phyloP scores from a whole-genome alignment of 2,797 vertebrate genomes.

The Cossypha polioptera region DNA sequence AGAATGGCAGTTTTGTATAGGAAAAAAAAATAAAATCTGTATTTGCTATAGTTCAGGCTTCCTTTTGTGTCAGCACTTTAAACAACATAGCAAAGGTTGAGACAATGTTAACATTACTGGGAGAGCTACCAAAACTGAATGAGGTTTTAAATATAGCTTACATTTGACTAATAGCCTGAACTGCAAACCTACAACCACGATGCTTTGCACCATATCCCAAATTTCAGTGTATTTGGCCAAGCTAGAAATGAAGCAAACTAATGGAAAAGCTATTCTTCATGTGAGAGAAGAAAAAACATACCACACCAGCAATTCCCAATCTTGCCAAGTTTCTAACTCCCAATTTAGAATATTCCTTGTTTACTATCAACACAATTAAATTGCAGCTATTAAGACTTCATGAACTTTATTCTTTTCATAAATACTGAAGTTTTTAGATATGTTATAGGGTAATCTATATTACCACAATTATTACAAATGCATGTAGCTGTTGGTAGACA shows the following conservation, averaged over 20 bases:
- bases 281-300: not conserved
- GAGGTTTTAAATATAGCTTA: not conserved
- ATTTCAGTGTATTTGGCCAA: not conserved
- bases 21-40: slow-evolving; percentile 25
- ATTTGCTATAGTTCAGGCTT: slow-evolving; percentile 57
- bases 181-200: not conserved
- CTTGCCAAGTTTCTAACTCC: not conserved
- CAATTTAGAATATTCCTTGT: not conserved
- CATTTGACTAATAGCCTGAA: not conserved
- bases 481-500: not conserved
- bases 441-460: not conserved
- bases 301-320: not conserved
- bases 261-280: not conserved
- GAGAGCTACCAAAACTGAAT: slow-evolving; percentile 19
- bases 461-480: not conserved
- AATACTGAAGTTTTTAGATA: not conserved
- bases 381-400: not conserved
- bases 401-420: not conserved
- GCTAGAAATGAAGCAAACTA: not conserved
- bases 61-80: slow-evolving; percentile 58
- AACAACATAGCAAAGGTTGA: slow-evolving; percentile 58
- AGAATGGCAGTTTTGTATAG: not conserved
- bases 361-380: not conserved
- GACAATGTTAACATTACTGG: slow-evolving; percentile 23
- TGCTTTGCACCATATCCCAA: not conserved